Conservation (phyloP, 2,797 vertebrate genomes). For the Poeciliopsis gracilis region DNA sequence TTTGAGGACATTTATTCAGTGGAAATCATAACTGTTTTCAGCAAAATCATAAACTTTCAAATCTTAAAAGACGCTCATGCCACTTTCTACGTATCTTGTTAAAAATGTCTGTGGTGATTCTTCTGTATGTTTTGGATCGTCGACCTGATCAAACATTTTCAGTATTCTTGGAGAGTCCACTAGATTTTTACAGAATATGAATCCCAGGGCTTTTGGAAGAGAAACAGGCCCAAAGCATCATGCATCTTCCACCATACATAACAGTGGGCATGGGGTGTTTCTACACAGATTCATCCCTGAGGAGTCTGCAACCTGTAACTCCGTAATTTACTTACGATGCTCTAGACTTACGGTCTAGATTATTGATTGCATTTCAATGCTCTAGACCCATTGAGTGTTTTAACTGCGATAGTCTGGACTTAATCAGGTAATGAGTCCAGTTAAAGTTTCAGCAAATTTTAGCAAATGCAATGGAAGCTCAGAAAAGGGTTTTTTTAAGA, state of each 20-base stretch:
- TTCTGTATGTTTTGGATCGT: neutral
- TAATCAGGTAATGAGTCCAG: neutral
- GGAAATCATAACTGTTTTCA: neutral
- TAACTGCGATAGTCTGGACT: neutral
- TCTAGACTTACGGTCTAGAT: too few relatives aligned
- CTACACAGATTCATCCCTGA: neutral
- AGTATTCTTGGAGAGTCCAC: neutral
- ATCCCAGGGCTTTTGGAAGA: neutral
- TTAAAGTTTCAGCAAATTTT: neutral
- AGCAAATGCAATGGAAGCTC: neutral
- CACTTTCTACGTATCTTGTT: neutral
- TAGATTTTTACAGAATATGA: neutral
- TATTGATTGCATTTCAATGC: neutral
- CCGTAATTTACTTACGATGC: too few relatives aligned
- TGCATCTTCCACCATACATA: neutral
- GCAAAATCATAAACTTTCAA: neutral
- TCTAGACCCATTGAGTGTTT: neutral
- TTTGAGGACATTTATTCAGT: neutral
- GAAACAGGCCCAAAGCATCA: neutral
- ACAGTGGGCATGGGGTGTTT: neutral
- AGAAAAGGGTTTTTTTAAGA: neutral
- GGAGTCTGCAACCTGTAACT: neutral
- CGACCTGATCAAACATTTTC: neutral
- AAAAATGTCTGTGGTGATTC: neutral
- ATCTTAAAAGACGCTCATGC: neutral